Evolutionary conservation across 2,888 invertebrate species (phyloP).

Genomic region (Tiliacea aurago): DNA sequence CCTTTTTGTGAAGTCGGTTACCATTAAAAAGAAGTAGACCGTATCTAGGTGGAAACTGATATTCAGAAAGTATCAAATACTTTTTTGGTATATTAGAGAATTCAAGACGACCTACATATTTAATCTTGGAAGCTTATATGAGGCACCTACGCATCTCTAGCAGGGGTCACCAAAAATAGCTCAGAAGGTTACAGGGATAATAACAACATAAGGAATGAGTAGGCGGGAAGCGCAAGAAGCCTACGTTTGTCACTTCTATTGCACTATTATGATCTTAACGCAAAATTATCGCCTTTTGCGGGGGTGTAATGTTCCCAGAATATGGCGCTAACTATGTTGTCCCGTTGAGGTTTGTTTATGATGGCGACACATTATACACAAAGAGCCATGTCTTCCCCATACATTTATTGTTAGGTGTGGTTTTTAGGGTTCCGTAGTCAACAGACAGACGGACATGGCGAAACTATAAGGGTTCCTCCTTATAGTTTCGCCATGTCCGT

Average conservation of each 20-base stretch:
- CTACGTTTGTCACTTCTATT: slow-evolving; percentile 45
- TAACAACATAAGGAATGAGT: slow-evolving; percentile 48
- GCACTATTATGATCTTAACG: slow-evolving; percentile 47
- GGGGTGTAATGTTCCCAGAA: slow-evolving; percentile 29
- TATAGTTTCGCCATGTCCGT: no score
- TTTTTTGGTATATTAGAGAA: neutral
- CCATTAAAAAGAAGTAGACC: no score
- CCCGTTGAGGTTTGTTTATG: slow-evolving; percentile 1
- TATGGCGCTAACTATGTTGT: slow-evolving; percentile 6
- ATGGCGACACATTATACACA: neutral
- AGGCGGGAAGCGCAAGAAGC: slow-evolving; percentile 30
- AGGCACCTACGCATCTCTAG: slow-evolving; percentile 24
- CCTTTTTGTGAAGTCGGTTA: no score
- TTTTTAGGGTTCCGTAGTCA: neutral
- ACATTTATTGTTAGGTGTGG: neutral
- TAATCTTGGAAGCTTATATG: slow-evolving; percentile 5
- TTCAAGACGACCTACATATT: slow-evolving; percentile 6
- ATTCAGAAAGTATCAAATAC: no score
- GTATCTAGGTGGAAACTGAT: no score
- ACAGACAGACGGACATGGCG: no score
- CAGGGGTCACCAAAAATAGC: slow-evolving; percentile 49
- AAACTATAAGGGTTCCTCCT: no score
- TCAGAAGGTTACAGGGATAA: slow-evolving; percentile 29
- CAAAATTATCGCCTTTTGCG: slow-evolving; percentile 26
- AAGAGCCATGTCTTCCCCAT: neutral